Base-by-base conservation (phyloP, 2,113 vertebrate genomes). In the Plotosus lineatus region DNA sequence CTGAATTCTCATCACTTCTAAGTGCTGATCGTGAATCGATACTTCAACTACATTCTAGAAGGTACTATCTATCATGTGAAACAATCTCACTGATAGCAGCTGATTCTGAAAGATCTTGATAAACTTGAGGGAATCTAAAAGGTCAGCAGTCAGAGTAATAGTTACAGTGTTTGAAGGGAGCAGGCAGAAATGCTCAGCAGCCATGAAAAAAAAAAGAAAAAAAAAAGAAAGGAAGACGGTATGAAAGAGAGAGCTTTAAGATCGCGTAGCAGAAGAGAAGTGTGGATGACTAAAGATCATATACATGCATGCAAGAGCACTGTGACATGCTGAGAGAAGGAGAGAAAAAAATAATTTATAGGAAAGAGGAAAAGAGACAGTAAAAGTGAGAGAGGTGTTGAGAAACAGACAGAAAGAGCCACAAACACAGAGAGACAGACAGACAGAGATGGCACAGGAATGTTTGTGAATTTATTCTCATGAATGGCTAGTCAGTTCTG, bases 301-400 rank as follows among this genome's bases (percentile, higher is more conserved):
- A 28, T 65, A 36, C 2, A n/a, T n/a, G n/a, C n/a, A n/a, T n/a
- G n/a, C n/a, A n/a, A n/a, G n/a, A n/a, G 23, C 10, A 44, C 6
- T 42, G 33, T 23, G 48, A 65, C 31, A 31, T 19, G 44, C 21
- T 36, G 26, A 28, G 14, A 63, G 8, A 74, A 9, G 23, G 46
- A 36, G 4, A 60, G 44, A 76, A 33, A 80, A 21, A 68, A 44
- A 68, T 5, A 65, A 56, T 72, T 63, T 48, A 74, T 31, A 53
- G 28, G 44, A 81, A 60, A 58, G 26, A 53, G 65, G 44, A 50
- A 66, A 50, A 77, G 68, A 77, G 51, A 68, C 36, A 68, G 61
- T 46, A 14, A 77, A 11, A 68, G 0, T 36, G 44, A 33, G 26
- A 36, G 40, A 9, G 5, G 5, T 17, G 17, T 19, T 58, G 31